Evolutionary conservation across 2,888 invertebrate genomes (phyloP).

Genomic region (Galerucella calmariensis): DNA sequence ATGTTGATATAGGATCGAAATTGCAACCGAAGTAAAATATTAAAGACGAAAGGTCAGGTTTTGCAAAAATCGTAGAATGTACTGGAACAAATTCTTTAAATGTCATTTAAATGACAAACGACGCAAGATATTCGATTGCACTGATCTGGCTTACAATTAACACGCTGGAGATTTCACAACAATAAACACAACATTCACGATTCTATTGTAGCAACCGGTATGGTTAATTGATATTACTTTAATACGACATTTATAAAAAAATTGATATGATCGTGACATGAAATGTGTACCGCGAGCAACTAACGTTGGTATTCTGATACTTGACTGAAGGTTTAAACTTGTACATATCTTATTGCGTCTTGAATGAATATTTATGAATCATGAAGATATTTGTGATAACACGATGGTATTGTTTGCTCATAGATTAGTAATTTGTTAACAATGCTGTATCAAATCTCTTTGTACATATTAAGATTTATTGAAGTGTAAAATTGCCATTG

Average conservation of each 20-base stretch:
- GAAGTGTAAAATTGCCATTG: neutral
- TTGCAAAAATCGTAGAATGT: slow-evolving; percentile 11
- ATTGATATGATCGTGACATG: slow-evolving; percentile 39
- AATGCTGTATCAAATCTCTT: neutral
- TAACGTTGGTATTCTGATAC: slow-evolving; percentile 38
- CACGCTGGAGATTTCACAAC: slow-evolving; percentile 46
- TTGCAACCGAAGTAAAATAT: neutral
- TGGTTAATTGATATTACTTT: slow-evolving; percentile 47
- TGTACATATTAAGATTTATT: neutral
- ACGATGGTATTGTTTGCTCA: slow-evolving; percentile 12
- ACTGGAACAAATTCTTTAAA: slow-evolving; percentile 24
- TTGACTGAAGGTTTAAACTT: slow-evolving; percentile 33
- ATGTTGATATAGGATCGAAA: neutral
- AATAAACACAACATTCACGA: slow-evolving; percentile 46
- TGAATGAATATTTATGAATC: slow-evolving; percentile 44
- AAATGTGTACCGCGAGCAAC: slow-evolving; percentile 34
- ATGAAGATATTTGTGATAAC: slow-evolving; percentile 17
- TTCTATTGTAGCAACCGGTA: slow-evolving; percentile 46
- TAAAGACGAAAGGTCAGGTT: slow-evolving; percentile 16
- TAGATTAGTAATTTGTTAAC: slow-evolving; percentile 13
- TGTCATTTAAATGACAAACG: slow-evolving; percentile 33
- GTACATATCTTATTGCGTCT: slow-evolving; percentile 31
- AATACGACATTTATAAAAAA: slow-evolving; percentile 36
- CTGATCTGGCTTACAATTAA: slow-evolving; percentile 41
- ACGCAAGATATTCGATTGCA: slow-evolving; percentile 26